A percentile compares a stretch with the other conserved stretches of the same genome.
Conservation (phyloP, 2,888 invertebrate genomes). For the Agriopis marginaria region DNA sequence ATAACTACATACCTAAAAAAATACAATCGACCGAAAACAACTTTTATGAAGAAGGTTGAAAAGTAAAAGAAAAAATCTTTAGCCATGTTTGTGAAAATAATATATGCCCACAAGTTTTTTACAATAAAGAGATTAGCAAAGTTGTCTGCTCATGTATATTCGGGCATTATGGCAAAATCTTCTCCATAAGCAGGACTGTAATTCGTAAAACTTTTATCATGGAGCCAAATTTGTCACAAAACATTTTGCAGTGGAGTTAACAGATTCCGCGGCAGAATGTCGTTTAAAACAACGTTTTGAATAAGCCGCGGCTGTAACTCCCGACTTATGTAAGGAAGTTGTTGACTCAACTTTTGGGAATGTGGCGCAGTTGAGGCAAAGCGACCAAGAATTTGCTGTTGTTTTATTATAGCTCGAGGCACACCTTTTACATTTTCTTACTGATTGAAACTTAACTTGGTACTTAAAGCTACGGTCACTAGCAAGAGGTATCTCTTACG, state of each 20-base stretch:
- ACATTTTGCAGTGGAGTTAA: conserved; percentile 45
- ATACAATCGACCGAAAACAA: no score
- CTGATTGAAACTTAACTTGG: background rate
- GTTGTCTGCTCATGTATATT: background rate
- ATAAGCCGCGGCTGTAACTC: conserved; percentile 35
- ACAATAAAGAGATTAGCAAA: background rate
- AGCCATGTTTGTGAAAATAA: background rate
- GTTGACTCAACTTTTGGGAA: conserved; percentile 34
- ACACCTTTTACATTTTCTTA: background rate
- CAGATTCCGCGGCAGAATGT: conserved; percentile 44
- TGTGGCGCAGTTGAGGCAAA: conserved; percentile 20
- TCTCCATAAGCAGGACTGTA: conserved; percentile 13
- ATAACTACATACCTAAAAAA: no score
- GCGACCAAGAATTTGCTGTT: conserved; percentile 15
- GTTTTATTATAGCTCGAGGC: background rate
- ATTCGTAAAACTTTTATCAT: conserved; percentile 32
- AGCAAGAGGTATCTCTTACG: background rate
- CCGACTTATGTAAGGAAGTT: conserved; percentile 37
- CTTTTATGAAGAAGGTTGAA: background rate
- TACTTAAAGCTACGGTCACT: no score
- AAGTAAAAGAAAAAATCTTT: background rate
- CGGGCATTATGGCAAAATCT: conserved; percentile 3
- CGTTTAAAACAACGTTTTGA: conserved; percentile 43
- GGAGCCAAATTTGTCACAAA: conserved; percentile 32
- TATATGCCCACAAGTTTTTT: background rate